Evolutionary conservation across 1,140 invertebrate species (phyloP).

Genomic region (Eufriesea mexicana): DNA sequence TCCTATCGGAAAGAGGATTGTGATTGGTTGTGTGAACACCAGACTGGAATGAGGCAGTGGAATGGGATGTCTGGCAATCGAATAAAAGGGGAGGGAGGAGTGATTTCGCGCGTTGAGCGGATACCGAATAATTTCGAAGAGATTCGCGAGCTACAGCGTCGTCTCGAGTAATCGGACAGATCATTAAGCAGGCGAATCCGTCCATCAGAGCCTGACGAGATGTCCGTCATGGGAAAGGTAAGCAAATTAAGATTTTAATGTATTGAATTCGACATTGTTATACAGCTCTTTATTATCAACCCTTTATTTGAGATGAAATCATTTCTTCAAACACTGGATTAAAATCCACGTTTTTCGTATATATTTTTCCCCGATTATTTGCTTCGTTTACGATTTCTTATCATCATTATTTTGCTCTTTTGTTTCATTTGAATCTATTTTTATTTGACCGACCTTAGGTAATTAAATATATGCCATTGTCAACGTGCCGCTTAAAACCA

Average conservation of each 20-base stretch:
- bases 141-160: conserved; percentile 28
- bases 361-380: background rate
- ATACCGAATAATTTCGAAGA: conserved; percentile 63
- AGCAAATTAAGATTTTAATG: conserved; percentile 58
- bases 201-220: conserved; percentile 70
- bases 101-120: conserved; percentile 79
- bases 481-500: conserved; percentile 2
- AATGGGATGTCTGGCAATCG: conserved; percentile 76
- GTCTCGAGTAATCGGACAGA: conserved; percentile 7
- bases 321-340: background rate
- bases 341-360: background rate
- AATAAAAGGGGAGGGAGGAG: conserved; percentile 78
- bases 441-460: background rate
- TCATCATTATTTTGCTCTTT: background rate
- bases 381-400: background rate
- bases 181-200: conserved; percentile 40
- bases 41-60: conserved; percentile 51
- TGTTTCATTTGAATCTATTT: background rate
- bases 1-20: conserved; percentile 61
- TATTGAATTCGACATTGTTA: conserved; percentile 13
- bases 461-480: background rate
- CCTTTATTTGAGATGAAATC: background rate
- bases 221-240: conserved; percentile 82
- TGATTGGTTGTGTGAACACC: conserved; percentile 67
- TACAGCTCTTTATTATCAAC: background rate